Percentiles rank a stretch among this genome's conserved stretches.
These are phyloP conservation scores for Pachyrhynchus sulphureomaculatus DNA, from an alignment of 1,140 invertebrate genomes.

Conservation along the genomic window DNA sequence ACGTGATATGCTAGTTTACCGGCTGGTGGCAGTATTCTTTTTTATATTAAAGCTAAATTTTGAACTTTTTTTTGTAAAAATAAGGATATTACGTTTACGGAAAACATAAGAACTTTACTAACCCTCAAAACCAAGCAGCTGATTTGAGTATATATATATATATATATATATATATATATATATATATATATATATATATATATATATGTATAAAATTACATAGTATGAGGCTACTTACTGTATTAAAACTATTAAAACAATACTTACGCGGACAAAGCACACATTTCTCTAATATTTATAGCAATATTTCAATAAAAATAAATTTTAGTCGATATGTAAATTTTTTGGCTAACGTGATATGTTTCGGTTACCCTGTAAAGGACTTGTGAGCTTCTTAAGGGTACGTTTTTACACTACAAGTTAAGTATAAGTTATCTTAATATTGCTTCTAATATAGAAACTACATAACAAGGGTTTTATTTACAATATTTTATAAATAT, in stretches of 20 bases:
- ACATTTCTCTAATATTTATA: neutral
- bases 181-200: too few species aligned
- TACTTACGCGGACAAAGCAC: neutral
- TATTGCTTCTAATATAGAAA: constrained; percentile 27
- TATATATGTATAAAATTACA: too few species aligned
- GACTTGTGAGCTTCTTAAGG: constrained; percentile 24
- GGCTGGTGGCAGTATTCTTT: too few species aligned
- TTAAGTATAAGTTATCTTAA: constrained; percentile 15
- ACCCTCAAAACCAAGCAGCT: too few species aligned
- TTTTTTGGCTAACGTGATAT: constrained; percentile 24
- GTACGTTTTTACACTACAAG: constrained; percentile 6
- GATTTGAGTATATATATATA: too few species aligned
- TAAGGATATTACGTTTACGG: too few species aligned
- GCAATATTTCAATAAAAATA: neutral
- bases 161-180: too few species aligned
- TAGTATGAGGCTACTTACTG: too few species aligned
- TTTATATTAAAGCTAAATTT: too few species aligned
- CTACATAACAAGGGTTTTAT: constrained; percentile 27
- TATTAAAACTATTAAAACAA: neutral
- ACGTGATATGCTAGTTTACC: too few species aligned
- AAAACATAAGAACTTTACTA: too few species aligned
- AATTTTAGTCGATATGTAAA: constrained; percentile 9
- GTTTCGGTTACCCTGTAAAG: constrained; percentile 33
- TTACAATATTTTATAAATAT: constrained; percentile 20
- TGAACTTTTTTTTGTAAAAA: too few species aligned